Percentiles rank a stretch among this genome's conserved stretches.
These are phyloP conservation scores for Drosophila jambulina DNA, from an alignment of 1,140 invertebrate species.

Conservation along the genomic window DNA sequence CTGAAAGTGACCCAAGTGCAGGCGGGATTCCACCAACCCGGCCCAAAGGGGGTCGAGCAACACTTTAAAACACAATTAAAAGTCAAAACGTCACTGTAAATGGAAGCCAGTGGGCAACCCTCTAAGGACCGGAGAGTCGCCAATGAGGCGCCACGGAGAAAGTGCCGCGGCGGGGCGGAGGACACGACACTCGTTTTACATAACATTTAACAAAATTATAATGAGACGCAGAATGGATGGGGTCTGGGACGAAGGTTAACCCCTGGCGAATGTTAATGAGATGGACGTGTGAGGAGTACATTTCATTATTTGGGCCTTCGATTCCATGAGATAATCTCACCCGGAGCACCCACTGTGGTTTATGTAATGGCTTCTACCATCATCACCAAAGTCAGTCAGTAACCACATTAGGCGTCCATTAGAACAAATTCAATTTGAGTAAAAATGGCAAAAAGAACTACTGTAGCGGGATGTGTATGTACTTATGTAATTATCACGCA, in stretches of 20 bases:
- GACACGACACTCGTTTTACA: slow-evolving; percentile 73
- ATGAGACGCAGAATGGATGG: slow-evolving; percentile 39
- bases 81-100: slow-evolving; percentile 79
- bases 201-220: slow-evolving; percentile 84
- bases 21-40: slow-evolving; percentile 7
- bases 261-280: slow-evolving; percentile 73
- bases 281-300: slow-evolving; percentile 31
- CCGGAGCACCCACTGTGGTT: slow-evolving; percentile 36
- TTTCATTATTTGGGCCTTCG: slow-evolving; percentile 47
- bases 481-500: slow-evolving; percentile 65
- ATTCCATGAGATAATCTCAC: slow-evolving; percentile 25
- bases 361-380: slow-evolving; percentile 32
- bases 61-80: slow-evolving; percentile 83
- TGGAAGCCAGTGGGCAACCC: slow-evolving; percentile 74
- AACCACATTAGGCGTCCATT: slow-evolving; percentile 71
- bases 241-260: slow-evolving; percentile 39
- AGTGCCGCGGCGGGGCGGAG: slow-evolving; percentile 6
- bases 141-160: slow-evolving; percentile 55
- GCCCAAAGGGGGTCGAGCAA: slow-evolving; percentile 28
- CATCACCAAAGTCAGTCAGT: slow-evolving; percentile 36
- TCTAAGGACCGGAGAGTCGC: slow-evolving; percentile 70
- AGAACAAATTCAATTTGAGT: slow-evolving; percentile 70
- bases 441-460: slow-evolving; percentile 31
- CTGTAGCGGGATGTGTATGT: slow-evolving; percentile 9
- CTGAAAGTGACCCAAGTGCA: slow-evolving; percentile 63